Base-by-base conservation (phyloP, 2,888 invertebrate genomes). In the Autographa gamma region DNA sequence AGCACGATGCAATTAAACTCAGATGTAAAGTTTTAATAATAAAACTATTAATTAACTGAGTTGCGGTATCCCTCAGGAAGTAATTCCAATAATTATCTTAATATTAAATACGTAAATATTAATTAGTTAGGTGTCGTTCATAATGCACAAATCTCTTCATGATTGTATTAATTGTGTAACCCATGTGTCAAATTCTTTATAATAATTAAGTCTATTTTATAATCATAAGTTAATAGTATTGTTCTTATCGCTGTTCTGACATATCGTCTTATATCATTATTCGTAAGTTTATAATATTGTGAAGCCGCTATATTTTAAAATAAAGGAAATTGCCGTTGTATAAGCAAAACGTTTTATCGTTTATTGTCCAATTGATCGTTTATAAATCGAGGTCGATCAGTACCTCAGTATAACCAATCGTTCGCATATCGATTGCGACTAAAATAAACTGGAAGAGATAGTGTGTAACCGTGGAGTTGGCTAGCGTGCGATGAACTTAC, bases 271-370 rank as follows among this genome's bases (percentile, higher is more conserved):
- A 91, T 93, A 92, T 90, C 91, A 91, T 90, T 95, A 94, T 89
- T 91, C 89, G 86, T 95, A 95, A 95, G 95, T 89, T 93, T 87
- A 92, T 81, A 65, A 83, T 93, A 95, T 95, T 95, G 95, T 95
- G 95, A 95, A 94, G 93, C 93, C 93, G 93, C 94, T 95, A 94
- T 95, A 95, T 95, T 95, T 95, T 94, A 95, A 95, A 95, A 95
- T 95, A 95, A 95, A 95, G 93, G 92, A 94, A 93, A 93, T 94
- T 94, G 93, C 94, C 93, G 93, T 95, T 95, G 93, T 94, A 93
- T 95, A 95, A 94, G 93, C 95, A 93, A 92, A 92, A 93, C 88
- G 90, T 94, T 93, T 91, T 93, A 94, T 93, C 92, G 95, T 93
- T 94, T 94, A 94, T 93, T 94, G 87, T 92, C 92, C 92, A 91